Percentiles rank a stretch among this genome's conserved stretches.
These are phyloP conservation scores for Myotis pilosus DNA, from an alignment of 2,797 vertebrate species.

Conservation along the genomic window DNA sequence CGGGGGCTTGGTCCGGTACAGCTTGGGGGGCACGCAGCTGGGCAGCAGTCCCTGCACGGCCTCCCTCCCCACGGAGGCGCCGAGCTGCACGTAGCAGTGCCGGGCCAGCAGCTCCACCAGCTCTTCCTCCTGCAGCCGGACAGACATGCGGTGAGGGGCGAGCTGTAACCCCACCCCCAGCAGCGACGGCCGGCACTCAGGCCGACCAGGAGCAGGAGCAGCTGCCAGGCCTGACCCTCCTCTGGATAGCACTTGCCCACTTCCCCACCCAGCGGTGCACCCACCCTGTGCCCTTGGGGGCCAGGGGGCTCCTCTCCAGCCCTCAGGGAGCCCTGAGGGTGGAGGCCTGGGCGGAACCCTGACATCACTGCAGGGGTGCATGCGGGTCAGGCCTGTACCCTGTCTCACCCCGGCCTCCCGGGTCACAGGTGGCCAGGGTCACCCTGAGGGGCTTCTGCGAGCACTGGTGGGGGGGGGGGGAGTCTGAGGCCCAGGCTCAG, in stretches of 20 bases:
- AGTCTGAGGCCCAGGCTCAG: not conserved
- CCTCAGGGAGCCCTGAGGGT: accelerated
- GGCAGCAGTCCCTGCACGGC: conserved; percentile 87
- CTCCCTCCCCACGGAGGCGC: conserved; percentile 81
- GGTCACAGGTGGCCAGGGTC: not conserved
- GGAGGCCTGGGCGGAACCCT: not conserved
- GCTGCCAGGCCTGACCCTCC: not conserved
- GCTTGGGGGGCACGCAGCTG: conserved; percentile 87
- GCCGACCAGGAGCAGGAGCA: not conserved
- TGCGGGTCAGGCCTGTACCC: not conserved
- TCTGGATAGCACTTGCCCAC: not conserved
- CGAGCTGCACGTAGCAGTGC: conserved; percentile 90
- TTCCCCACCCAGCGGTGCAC: not conserved
- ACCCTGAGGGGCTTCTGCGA: not conserved
- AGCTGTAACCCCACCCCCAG: not conserved
- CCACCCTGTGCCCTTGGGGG: not conserved
- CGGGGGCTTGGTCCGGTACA: conserved; percentile 90
- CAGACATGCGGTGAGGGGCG: accelerated
- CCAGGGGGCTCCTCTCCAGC: not conserved
- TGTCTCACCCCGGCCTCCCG: not conserved
- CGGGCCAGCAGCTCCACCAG: conserved; percentile 89
- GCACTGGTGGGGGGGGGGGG: not conserved
- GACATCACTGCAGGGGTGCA: no score
- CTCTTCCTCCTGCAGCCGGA: conserved; percentile 89
- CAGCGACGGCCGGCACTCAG: not conserved